These are phyloP conservation scores for Alosa alosa DNA, from an alignment of 2,113 vertebrate genomes.

Conservation along the genomic window DNA sequence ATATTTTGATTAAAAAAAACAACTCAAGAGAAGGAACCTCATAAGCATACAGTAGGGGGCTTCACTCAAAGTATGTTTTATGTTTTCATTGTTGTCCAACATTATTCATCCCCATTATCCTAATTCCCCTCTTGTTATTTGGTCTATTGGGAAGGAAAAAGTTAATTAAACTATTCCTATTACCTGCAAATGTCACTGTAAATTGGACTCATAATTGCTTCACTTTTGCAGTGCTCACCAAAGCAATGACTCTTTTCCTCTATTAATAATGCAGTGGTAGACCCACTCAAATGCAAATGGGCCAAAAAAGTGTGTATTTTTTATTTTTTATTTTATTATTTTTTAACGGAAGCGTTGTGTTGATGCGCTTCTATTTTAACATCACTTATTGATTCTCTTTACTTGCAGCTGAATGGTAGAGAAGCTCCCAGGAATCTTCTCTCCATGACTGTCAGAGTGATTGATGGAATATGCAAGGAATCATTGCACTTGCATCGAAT, in stretches of 20 bases:
- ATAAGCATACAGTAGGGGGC: background rate
- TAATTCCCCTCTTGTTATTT: constrained; percentile 11
- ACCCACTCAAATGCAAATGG: background rate
- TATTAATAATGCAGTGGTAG: background rate
- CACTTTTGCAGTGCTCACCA: background rate
- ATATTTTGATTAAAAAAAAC: constrained; percentile 1
- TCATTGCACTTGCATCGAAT: constrained; percentile 59
- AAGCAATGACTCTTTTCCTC: constrained; percentile 1
- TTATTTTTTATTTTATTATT: background rate
- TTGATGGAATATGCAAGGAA: constrained; percentile 70
- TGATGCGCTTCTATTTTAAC: background rate
- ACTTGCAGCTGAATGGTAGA: constrained; percentile 3
- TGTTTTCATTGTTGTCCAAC: background rate
- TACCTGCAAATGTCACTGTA: constrained; percentile 18
- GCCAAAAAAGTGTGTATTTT: background rate
- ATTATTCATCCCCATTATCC: constrained; percentile 21
- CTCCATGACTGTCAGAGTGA: constrained; percentile 73
- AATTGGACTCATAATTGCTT: constrained; percentile 17
- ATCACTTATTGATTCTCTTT: background rate
- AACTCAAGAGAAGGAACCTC: too few species aligned
- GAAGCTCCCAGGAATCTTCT: constrained; percentile 38
- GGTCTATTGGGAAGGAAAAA: constrained; percentile 5
- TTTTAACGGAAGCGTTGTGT: background rate
- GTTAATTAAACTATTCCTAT: constrained; percentile 19
- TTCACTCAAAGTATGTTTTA: background rate